Conservation (phyloP, 2,888 invertebrate species). For the Plusia festucae region DNA sequence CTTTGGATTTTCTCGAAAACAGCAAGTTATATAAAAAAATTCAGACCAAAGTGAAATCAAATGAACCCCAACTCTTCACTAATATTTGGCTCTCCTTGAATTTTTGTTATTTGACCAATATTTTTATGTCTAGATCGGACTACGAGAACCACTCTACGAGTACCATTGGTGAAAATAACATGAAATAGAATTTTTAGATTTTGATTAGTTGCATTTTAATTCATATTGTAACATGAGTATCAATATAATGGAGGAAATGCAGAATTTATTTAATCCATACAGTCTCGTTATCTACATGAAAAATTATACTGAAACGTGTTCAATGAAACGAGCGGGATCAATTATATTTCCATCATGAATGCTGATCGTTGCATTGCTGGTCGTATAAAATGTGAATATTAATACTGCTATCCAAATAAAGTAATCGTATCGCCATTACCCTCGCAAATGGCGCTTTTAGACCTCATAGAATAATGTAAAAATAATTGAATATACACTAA, state of each 20-base stretch:
- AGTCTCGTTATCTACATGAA: neutral
- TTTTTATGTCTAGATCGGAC: too few relatives aligned
- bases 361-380: constrained; percentile 23
- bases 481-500: neutral
- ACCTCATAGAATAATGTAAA: neutral
- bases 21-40: too few relatives aligned
- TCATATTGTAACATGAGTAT: too few relatives aligned
- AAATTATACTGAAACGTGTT: neutral
- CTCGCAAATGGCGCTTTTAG: neutral
- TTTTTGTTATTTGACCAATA: too few relatives aligned
- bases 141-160: too few relatives aligned
- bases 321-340: constrained; percentile 32
- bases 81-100: too few relatives aligned
- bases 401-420: constrained; percentile 15
- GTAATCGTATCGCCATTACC: constrained; percentile 11
- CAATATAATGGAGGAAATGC: neutral
- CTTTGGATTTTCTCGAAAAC: too few relatives aligned
- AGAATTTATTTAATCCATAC: neutral
- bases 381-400: constrained; percentile 22
- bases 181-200: too few relatives aligned
- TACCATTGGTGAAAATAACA: too few relatives aligned
- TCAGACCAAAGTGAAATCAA: too few relatives aligned
- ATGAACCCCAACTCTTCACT: too few relatives aligned
- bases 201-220: too few relatives aligned
- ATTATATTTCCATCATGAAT: constrained; percentile 36